Evolutionary conservation across 2,888 invertebrate species (phyloP).

Genomic region (Drosophila maculinotata): DNA sequence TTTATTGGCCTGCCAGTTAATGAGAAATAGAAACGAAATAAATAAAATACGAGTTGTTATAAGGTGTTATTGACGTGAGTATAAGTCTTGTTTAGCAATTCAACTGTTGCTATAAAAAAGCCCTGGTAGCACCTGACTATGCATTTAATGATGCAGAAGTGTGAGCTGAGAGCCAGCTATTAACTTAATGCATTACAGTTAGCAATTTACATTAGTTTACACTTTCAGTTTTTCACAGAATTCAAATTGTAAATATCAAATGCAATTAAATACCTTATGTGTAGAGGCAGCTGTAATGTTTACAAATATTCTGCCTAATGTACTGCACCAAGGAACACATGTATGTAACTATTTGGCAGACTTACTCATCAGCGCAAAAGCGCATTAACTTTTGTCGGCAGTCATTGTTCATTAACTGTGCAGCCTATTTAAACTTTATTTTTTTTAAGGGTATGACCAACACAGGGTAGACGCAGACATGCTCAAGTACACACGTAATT

Average conservation of each 20-base stretch:
- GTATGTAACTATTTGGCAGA: not conserved
- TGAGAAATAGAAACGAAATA: constrained; percentile 17
- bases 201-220: not conserved
- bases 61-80: constrained; percentile 44
- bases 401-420: constrained; percentile 38
- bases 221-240: constrained; percentile 5
- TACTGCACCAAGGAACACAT: not conserved
- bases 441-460: constrained; percentile 14
- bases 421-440: constrained; percentile 48
- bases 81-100: constrained; percentile 15
- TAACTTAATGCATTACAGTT: constrained; percentile 3
- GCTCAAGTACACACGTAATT: not conserved
- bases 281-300: too few species aligned
- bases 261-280: not conserved
- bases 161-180: not conserved
- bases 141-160: constrained; percentile 11
- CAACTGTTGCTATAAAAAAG: constrained; percentile 9
- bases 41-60: constrained; percentile 51
- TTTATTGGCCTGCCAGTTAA: constrained; percentile 29
- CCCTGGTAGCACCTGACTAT: not conserved
- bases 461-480: constrained; percentile 3
- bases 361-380: constrained; percentile 3
- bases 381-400: constrained; percentile 10
- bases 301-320: too few species aligned
- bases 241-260: not conserved